A percentile compares a stretch with the other conserved stretches of the same genome.
Evolutionary conservation across 2,113 vertebrate genomes (phyloP).

Genomic region (Alligator sinensis): DNA sequence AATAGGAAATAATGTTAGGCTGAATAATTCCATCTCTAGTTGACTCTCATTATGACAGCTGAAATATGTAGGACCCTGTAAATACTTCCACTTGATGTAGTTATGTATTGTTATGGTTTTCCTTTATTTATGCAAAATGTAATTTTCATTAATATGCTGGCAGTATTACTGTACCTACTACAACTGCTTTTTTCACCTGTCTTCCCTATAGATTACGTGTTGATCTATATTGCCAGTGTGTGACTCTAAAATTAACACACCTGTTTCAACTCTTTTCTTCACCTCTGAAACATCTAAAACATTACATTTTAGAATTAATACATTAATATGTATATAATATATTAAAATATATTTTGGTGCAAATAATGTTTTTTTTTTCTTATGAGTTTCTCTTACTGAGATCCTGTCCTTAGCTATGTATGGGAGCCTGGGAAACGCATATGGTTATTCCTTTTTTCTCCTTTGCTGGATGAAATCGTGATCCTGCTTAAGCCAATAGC

Average conservation of each 20-base stretch:
- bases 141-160: neutral
- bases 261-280: neutral
- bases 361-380: neutral
- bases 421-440: neutral
- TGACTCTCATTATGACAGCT: too few relatives aligned
- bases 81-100: too few relatives aligned
- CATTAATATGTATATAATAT: too few relatives aligned
- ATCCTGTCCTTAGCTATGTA: neutral
- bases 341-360: too few relatives aligned
- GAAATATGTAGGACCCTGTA: too few relatives aligned
- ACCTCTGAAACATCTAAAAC: neutral
- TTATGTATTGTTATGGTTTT: too few relatives aligned
- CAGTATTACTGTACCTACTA: neutral
- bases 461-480: constrained; percentile 42
- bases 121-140: too few relatives aligned
- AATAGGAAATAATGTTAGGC: too few relatives aligned
- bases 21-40: too few relatives aligned
- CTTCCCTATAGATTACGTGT: neutral
- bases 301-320: neutral
- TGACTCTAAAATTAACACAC: neutral
- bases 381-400: neutral
- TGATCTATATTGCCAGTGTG: neutral
- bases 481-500: neutral
- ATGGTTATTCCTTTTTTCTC: constrained; percentile 5
- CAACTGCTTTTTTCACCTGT: neutral